phyloP scores from a whole-genome alignment of 2,113 vertebrate species.

The Gulo gulo region DNA sequence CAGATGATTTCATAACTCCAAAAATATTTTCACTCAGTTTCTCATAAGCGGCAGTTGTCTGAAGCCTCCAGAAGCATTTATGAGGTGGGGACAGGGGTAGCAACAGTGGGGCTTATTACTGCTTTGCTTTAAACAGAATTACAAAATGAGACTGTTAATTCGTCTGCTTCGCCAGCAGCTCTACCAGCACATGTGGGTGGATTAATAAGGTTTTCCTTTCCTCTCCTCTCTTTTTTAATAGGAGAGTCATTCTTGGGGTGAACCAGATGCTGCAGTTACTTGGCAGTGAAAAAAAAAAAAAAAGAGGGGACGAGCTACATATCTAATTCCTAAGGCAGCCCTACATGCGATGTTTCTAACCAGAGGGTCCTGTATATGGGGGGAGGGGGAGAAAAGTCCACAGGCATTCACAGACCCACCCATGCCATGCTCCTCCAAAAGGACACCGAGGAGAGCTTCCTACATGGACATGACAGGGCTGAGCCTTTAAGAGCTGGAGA shows the following conservation, averaged over 20 bases:
- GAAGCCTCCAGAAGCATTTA: not conserved
- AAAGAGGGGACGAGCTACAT: not conserved
- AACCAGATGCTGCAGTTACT: not conserved
- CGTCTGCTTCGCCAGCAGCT: not conserved
- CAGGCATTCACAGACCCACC: not conserved
- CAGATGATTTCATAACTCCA: conserved; percentile 16
- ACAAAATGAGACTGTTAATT: fast-evolving
- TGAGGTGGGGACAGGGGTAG: not conserved
- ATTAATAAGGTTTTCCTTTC: not conserved
- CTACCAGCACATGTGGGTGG: not conserved
- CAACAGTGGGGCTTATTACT: not conserved
- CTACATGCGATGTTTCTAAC: not conserved
- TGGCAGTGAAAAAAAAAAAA: not conserved
- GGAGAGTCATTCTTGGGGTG: not conserved
- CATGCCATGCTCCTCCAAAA: not conserved
- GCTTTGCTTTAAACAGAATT: not conserved
- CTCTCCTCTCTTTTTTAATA: not conserved
- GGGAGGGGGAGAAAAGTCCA: not conserved
- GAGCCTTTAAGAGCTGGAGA: not conserved
- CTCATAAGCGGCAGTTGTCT: not conserved
- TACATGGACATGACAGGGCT: not conserved
- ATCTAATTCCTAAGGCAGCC: not conserved
- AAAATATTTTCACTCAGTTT: not conserved
- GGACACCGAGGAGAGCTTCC: not conserved
- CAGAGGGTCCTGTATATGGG: not conserved